These are phyloP conservation scores for Sminthurides aquaticus DNA, from an alignment of 2,888 invertebrate species.

Conservation along the genomic window DNA sequence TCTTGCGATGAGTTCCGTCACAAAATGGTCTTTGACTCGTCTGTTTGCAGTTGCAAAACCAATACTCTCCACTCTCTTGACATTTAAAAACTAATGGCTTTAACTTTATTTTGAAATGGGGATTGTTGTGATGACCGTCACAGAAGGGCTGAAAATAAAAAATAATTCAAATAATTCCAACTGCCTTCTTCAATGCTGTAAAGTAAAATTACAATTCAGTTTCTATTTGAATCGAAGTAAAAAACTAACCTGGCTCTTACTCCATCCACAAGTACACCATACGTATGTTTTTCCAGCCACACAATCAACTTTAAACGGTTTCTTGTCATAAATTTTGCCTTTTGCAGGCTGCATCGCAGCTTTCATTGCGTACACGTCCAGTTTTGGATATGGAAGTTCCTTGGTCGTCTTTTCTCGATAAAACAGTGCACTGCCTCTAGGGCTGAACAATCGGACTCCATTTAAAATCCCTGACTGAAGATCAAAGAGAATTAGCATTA, in stretches of 20 bases:
- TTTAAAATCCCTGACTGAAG: not conserved
- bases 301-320: slow-evolving; percentile 71
- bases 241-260: slow-evolving; percentile 69
- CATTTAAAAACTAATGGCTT: slow-evolving; percentile 78
- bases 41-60: slow-evolving; percentile 98
- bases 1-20: slow-evolving; percentile 83
- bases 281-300: slow-evolving; percentile 66
- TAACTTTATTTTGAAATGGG: slow-evolving; percentile 63
- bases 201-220: no score
- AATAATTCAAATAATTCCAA: no score
- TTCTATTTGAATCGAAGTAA: no score
- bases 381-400: slow-evolving; percentile 18
- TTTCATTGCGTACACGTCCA: slow-evolving; percentile 3
- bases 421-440: not conserved
- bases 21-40: slow-evolving; percentile 89
- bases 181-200: no score
- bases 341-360: slow-evolving; percentile 55
- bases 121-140: slow-evolving; percentile 80
- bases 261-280: slow-evolving; percentile 91
- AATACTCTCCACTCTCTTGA: slow-evolving; percentile 80
- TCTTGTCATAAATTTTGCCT: slow-evolving; percentile 77
- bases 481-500: no score
- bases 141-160: slow-evolving; percentile 67
- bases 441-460: not conserved
- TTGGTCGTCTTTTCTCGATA: slow-evolving; percentile 11